phyloP scores from a whole-genome alignment of 1,140 invertebrate genomes.

The Melanaphis sacchari region DNA sequence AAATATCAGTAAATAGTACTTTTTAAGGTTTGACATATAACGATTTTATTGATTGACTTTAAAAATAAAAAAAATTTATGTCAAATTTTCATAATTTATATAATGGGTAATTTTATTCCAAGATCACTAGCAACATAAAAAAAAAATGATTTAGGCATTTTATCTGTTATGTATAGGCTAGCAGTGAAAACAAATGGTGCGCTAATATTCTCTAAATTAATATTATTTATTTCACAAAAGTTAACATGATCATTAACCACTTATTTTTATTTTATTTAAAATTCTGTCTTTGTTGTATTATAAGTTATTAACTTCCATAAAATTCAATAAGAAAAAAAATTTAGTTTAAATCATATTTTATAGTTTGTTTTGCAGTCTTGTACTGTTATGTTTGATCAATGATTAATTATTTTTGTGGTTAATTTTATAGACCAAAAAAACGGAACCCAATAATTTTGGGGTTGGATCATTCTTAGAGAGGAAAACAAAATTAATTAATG shows the following conservation, averaged over 20 bases:
- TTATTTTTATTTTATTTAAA: neutral
- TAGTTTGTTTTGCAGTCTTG: neutral
- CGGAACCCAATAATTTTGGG: conserved; percentile 59
- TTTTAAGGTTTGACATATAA: no score
- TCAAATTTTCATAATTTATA: no score
- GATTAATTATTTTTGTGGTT: neutral
- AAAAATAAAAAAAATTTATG: no score
- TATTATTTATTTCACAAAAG: neutral
- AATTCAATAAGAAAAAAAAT: neutral
- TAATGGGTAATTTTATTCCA: no score
- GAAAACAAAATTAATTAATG: conserved; percentile 66
- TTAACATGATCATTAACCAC: neutral
- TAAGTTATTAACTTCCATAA: no score
- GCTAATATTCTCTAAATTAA: no score
- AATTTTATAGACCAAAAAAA: conserved; percentile 13
- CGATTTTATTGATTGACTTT: no score
- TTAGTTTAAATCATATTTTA: neutral
- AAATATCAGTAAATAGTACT: no score
- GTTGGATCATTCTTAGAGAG: conserved; percentile 67
- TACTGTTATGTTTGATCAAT: neutral
- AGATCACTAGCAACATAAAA: no score
- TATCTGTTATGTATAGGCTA: no score
- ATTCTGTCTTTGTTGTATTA: neutral
- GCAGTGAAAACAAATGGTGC: no score
- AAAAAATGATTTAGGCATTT: no score